These are phyloP conservation scores for Scomber japonicus DNA, from an alignment of 2,113 vertebrate genomes.

Conservation along the genomic window DNA sequence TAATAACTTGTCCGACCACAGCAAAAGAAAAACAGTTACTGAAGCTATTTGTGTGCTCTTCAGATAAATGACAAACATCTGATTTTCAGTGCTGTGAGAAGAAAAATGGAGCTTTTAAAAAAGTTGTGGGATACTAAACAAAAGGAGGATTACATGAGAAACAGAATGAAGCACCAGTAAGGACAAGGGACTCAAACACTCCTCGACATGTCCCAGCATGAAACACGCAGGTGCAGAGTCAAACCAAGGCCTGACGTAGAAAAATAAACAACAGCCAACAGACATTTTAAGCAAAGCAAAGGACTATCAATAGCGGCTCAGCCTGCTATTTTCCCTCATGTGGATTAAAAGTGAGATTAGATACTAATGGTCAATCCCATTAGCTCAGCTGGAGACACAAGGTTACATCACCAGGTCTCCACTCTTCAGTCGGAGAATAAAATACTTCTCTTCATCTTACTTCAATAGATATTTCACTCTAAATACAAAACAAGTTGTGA, in stretches of 20 bases:
- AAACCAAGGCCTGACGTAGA: background rate
- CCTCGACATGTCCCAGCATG: slow-evolving; percentile 20
- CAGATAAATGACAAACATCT: slow-evolving; percentile 35
- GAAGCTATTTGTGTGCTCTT: slow-evolving; percentile 32
- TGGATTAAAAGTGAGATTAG: slow-evolving; percentile 70
- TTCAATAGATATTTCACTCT: slow-evolving; percentile 7
- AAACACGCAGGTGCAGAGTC: background rate
- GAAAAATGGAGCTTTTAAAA: too few relatives aligned
- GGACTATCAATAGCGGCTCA: slow-evolving; percentile 7
- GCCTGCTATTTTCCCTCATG: slow-evolving; percentile 40
- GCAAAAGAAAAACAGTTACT: slow-evolving; percentile 3
- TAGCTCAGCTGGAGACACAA: slow-evolving; percentile 60
- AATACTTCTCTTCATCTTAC: slow-evolving; percentile 3
- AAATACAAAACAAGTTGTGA: slow-evolving; percentile 9
- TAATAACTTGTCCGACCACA: slow-evolving; percentile 41
- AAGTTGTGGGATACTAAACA: background rate
- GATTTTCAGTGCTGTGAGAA: background rate
- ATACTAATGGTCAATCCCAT: slow-evolving; percentile 52
- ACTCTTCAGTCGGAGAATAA: slow-evolving; percentile 4
- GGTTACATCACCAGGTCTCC: slow-evolving; percentile 45
- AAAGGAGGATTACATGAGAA: background rate
- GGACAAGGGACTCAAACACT: background rate
- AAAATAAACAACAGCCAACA: background rate
- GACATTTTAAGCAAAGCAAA: background rate
- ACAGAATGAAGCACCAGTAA: slow-evolving; percentile 5